A percentile compares a stretch with the other conserved stretches of the same genome.
Conservation (phyloP, 2,797 vertebrate species). For the Danio aesculapii region DNA sequence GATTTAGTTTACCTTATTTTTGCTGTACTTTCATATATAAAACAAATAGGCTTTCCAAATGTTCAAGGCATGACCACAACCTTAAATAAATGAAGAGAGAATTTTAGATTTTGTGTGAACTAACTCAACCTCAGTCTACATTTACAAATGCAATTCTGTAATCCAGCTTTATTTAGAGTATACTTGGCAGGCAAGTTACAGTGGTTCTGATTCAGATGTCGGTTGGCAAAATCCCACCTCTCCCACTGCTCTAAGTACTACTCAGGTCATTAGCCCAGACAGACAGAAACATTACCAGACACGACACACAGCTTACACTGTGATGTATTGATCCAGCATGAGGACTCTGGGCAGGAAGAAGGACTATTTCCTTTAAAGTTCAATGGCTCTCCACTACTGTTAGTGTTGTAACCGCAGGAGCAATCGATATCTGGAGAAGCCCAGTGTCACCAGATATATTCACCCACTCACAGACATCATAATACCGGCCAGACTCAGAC, state of each 20-base stretch:
- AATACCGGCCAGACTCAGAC: conserved; percentile 62
- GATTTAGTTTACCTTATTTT: too few species aligned
- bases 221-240: conserved; percentile 66
- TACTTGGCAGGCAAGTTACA: not conserved
- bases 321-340: conserved; percentile 72
- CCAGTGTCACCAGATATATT: conserved; percentile 79
- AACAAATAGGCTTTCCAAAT: too few species aligned
- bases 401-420: conserved; percentile 76
- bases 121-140: not conserved
- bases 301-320: conserved; percentile 63
- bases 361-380: conserved; percentile 83
- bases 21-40: too few species aligned
- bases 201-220: not conserved
- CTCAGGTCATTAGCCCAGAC: conserved; percentile 73
- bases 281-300: conserved; percentile 76
- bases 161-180: not conserved
- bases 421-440: conserved; percentile 77
- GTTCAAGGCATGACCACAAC: too few species aligned
- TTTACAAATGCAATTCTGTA: not conserved
- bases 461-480: conserved; percentile 82
- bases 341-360: conserved; percentile 77
- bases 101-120: not conserved
- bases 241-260: conserved; percentile 67
- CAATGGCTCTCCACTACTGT: conserved; percentile 77
- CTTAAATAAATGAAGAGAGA: not conserved